Evolutionary conservation across 2,797 vertebrate species (phyloP).

Genomic region (Prionace glauca): DNA sequence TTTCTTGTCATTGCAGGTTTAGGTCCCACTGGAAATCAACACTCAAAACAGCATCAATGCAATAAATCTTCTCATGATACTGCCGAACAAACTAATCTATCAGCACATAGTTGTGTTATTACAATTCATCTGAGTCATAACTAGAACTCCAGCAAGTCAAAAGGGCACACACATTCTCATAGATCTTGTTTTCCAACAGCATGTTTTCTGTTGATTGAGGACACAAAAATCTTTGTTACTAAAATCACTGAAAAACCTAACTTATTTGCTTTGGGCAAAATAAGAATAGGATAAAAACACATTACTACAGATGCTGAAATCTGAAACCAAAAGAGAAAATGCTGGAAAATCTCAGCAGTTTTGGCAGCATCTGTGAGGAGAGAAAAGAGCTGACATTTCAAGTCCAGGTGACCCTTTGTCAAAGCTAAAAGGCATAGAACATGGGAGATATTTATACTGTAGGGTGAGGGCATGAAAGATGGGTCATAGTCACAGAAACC

Average conservation of each 20-base stretch:
- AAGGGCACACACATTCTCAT: not conserved
- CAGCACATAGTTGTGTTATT: not conserved
- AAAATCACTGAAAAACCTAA: not conserved
- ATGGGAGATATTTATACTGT: no score
- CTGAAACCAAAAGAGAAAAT: no score
- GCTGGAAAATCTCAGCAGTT: no score
- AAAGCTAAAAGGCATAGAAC: no score
- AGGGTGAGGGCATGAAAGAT: no score
- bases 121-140: not conserved
- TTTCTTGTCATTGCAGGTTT: not conserved
- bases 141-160: not conserved
- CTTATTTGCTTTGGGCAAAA: not conserved
- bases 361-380: no score
- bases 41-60: not conserved
- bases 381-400: no score
- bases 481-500: no score
- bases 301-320: no score
- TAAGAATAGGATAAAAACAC: not conserved
- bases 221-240: not conserved
- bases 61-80: not conserved
- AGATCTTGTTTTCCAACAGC: not conserved
- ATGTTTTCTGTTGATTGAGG: not conserved
- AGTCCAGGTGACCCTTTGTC: no score
- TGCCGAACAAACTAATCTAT: not conserved
- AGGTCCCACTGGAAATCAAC: not conserved